Conservation (phyloP, 2,113 vertebrate species). For the Amphiprion percula region DNA sequence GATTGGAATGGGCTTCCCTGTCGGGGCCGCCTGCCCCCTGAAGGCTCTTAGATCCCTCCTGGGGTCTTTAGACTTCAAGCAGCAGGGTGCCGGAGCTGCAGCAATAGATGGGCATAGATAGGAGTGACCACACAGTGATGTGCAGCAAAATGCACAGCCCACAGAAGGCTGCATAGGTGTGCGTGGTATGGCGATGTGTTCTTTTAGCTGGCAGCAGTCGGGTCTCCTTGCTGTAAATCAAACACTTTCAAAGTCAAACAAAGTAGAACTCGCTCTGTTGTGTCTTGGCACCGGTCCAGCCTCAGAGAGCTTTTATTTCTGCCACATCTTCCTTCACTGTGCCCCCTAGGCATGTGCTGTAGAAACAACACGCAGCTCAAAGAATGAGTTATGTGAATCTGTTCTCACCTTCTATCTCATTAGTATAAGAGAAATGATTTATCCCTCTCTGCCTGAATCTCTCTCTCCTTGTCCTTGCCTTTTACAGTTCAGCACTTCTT, state of each 20-base stretch:
- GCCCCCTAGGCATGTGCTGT: constrained; percentile 74
- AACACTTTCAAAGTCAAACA: constrained; percentile 82
- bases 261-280: constrained; percentile 75
- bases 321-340: constrained; percentile 70
- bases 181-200: constrained; percentile 55
- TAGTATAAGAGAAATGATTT: constrained; percentile 72
- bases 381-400: constrained; percentile 78
- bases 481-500: constrained; percentile 70
- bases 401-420: constrained; percentile 79
- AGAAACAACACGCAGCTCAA: constrained; percentile 68
- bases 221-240: constrained; percentile 75
- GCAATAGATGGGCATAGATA: constrained; percentile 39
- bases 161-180: constrained; percentile 43
- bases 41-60: constrained; percentile 65
- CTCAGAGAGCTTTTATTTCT: constrained; percentile 67
- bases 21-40: constrained; percentile 56
- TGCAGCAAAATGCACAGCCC: constrained; percentile 31
- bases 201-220: constrained; percentile 72
- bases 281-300: constrained; percentile 72
- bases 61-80: constrained; percentile 70
- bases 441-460: constrained; percentile 43
- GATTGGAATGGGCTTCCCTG: constrained; percentile 69
- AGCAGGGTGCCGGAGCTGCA: constrained; percentile 36
- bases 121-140: constrained; percentile 56
- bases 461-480: constrained; percentile 70